These are phyloP conservation scores for Cyanoderma ruficeps DNA, from an alignment of 2,113 vertebrate genomes.

Conservation along the genomic window DNA sequence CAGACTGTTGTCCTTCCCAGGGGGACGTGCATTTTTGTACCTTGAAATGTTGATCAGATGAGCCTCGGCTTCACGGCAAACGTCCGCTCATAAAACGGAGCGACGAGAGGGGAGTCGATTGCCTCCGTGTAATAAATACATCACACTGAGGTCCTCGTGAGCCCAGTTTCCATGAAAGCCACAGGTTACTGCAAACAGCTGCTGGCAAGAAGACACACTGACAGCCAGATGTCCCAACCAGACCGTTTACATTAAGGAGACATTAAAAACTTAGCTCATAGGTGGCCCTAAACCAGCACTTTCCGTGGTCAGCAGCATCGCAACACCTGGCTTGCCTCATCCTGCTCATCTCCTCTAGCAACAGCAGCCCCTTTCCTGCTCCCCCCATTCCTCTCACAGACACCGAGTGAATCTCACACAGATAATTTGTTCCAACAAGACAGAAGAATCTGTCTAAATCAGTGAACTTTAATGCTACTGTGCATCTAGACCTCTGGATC, in stretches of 20 bases:
- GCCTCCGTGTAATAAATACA: constrained; percentile 71
- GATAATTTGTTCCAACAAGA: constrained; percentile 40
- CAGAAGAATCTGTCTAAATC: constrained; percentile 1
- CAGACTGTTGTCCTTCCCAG: constrained; percentile 20
- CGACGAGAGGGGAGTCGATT: constrained; percentile 59
- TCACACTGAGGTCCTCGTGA: constrained; percentile 59
- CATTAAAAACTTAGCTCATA: constrained; percentile 71
- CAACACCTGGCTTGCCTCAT: constrained; percentile 51
- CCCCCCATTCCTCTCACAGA: background rate
- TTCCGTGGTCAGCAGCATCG: constrained; percentile 50
- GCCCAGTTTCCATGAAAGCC: constrained; percentile 67
- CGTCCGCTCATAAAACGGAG: constrained; percentile 35
- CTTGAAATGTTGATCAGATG: constrained; percentile 67
- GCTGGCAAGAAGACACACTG: constrained; percentile 65
- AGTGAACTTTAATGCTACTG: constrained; percentile 45
- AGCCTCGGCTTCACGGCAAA: constrained; percentile 21
- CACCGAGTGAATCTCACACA: background rate
- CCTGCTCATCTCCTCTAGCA: constrained; percentile 44
- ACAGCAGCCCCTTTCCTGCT: background rate
- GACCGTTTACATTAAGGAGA: constrained; percentile 72
- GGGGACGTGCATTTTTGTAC: constrained; percentile 33
- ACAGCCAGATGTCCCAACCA: constrained; percentile 73
- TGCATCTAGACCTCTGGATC: background rate
- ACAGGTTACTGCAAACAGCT: constrained; percentile 75
- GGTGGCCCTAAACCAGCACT: constrained; percentile 73